Percentiles rank a stretch among this genome's conserved stretches.
phyloP scores from a whole-genome alignment of 2,797 vertebrate genomes.

The Esox masquinongy region DNA sequence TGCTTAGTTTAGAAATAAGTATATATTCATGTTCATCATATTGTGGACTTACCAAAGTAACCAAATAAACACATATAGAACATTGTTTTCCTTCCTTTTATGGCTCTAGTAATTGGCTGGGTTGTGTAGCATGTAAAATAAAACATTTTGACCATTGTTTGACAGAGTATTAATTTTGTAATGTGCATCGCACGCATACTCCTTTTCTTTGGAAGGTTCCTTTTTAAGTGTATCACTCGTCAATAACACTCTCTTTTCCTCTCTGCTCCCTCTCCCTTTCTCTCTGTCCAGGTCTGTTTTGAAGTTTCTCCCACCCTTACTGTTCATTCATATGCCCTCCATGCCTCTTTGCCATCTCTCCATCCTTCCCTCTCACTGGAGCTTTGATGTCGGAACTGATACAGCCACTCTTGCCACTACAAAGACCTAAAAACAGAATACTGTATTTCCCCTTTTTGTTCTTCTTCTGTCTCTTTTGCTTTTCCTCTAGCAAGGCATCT shows the following conservation, averaged over 20 bases:
- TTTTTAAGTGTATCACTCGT: conserved; percentile 22
- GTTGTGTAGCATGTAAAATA: conserved; percentile 5
- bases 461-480: conserved; percentile 7
- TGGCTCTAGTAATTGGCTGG: neutral
- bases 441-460: conserved; percentile 15
- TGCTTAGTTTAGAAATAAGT: too few relatives aligned
- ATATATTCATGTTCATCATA: too few relatives aligned
- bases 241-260: conserved; percentile 25
- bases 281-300: conserved; percentile 34
- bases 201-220: neutral
- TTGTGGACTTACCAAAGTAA: too few relatives aligned
- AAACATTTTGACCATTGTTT: conserved; percentile 11
- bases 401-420: conserved; percentile 45
- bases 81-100: neutral
- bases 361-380: conserved; percentile 28
- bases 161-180: neutral
- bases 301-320: conserved; percentile 36
- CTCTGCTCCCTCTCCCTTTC: conserved; percentile 23
- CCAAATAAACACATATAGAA: neutral
- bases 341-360: conserved; percentile 55
- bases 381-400: conserved; percentile 58
- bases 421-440: conserved; percentile 34
- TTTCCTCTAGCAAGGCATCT: neutral
- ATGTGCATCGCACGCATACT: neutral
- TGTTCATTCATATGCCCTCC: conserved; percentile 63